Evolutionary conservation across 2,797 vertebrate species (phyloP).

Genomic region (Enteromius thamalakanensis): DNA sequence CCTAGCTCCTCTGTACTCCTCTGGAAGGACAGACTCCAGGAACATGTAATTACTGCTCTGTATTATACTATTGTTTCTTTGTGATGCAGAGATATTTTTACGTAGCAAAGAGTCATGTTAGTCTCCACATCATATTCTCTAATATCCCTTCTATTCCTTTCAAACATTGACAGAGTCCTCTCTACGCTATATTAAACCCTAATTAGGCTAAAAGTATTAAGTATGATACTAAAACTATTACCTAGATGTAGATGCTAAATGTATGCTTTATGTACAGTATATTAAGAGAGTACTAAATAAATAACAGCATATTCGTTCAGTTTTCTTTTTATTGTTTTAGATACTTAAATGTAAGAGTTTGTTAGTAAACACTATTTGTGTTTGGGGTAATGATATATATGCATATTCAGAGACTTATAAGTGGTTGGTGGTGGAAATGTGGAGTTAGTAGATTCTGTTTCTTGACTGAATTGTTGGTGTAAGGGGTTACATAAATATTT

Average conservation of each 20-base stretch:
- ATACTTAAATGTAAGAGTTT: background rate
- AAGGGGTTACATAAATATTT: background rate
- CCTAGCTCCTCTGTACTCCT: slow-evolving; percentile 82
- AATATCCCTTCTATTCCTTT: slow-evolving; percentile 7
- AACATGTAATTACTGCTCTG: slow-evolving; percentile 72
- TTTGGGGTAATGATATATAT: background rate
- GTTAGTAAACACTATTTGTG: background rate
- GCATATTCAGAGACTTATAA: background rate
- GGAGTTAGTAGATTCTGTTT: background rate
- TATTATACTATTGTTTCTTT: slow-evolving; percentile 1
- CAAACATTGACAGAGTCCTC: background rate
- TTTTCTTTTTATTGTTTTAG: slow-evolving; percentile 1
- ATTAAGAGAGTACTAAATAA: background rate
- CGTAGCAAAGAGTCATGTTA: slow-evolving; percentile 15
- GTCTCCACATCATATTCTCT: background rate
- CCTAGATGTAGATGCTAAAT: background rate
- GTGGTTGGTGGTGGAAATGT: background rate
- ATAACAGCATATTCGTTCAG: background rate
- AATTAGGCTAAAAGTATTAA: slow-evolving; percentile 5
- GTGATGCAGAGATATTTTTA: slow-evolving; percentile 34
- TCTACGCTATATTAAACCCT: background rate
- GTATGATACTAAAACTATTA: slow-evolving; percentile 3
- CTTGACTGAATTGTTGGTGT: background rate
- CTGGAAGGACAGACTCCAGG: slow-evolving; percentile 84
- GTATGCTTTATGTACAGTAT: slow-evolving; percentile 18